phyloP scores from a whole-genome alignment of 2,113 vertebrate species.

The Ophthalmolycus amberensis region DNA sequence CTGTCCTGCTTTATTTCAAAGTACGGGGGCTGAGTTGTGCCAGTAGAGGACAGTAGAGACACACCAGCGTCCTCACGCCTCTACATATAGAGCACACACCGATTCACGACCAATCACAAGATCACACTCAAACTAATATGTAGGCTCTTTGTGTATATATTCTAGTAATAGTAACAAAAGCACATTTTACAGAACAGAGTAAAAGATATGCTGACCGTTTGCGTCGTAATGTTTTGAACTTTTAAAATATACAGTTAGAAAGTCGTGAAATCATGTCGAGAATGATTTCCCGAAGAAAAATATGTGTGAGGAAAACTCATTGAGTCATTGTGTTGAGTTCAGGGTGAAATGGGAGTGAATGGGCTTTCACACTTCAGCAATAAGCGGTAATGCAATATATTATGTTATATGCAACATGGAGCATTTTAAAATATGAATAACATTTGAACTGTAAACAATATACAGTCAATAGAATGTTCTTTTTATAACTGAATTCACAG shows the following conservation, averaged over 20 bases:
- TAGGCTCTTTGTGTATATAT: not conserved
- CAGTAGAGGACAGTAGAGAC: conserved; percentile 57
- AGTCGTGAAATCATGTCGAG: not conserved
- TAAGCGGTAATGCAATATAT: too few relatives aligned
- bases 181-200: not conserved
- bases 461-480: too few relatives aligned
- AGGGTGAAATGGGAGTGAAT: too few relatives aligned
- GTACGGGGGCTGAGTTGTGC: fast-evolving
- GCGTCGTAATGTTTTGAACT: not conserved
- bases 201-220: not conserved
- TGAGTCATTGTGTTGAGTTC: too few relatives aligned
- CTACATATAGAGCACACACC: not conserved
- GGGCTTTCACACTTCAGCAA: too few relatives aligned
- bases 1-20: not conserved
- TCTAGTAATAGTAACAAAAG: not conserved
- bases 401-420: too few relatives aligned
- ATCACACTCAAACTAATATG: not conserved
- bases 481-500: too few relatives aligned
- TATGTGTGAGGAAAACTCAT: not conserved
- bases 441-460: too few relatives aligned
- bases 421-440: too few relatives aligned
- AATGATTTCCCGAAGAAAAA: not conserved
- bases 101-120: not conserved
- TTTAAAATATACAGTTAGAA: not conserved
- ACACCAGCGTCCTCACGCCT: not conserved